These are phyloP conservation scores for Acanthisitta chloris DNA, from an alignment of 2,113 vertebrate genomes.

Conservation along the genomic window DNA sequence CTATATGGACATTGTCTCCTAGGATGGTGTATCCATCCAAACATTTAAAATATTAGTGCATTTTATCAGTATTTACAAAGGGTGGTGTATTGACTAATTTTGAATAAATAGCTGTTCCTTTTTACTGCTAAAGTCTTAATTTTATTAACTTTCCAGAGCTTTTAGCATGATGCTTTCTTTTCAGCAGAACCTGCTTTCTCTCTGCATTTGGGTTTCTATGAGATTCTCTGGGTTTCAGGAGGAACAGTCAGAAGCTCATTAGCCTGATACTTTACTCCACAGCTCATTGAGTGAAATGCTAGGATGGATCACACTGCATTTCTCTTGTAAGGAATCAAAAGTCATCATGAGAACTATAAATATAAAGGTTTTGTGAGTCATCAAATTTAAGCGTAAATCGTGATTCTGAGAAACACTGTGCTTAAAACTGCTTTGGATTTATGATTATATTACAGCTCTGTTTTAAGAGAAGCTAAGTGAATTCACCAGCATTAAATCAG, in stretches of 20 bases:
- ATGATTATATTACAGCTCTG: neutral
- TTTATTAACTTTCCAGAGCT: neutral
- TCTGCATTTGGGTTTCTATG: neutral
- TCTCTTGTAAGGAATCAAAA: neutral
- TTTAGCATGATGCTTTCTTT: neutral
- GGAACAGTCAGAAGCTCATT: neutral
- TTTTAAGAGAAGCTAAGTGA: neutral
- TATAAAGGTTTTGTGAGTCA: neutral
- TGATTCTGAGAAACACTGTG: neutral
- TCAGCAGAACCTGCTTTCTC: neutral
- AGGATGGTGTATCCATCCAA: neutral
- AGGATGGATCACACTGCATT: neutral
- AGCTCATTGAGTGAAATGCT: neutral
- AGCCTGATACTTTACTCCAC: neutral
- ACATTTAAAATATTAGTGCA: neutral
- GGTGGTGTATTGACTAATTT: neutral
- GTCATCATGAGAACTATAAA: neutral
- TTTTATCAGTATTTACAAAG: neutral
- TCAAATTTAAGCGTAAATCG: neutral
- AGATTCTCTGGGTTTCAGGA: neutral
- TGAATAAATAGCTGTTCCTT: neutral
- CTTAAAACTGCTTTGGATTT: neutral
- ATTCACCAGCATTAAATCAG: neutral
- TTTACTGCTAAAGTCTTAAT: neutral
- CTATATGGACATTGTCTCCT: neutral